Evolutionary conservation across 2,113 vertebrate genomes (phyloP).

Genomic region (Chaetura pelagica): DNA sequence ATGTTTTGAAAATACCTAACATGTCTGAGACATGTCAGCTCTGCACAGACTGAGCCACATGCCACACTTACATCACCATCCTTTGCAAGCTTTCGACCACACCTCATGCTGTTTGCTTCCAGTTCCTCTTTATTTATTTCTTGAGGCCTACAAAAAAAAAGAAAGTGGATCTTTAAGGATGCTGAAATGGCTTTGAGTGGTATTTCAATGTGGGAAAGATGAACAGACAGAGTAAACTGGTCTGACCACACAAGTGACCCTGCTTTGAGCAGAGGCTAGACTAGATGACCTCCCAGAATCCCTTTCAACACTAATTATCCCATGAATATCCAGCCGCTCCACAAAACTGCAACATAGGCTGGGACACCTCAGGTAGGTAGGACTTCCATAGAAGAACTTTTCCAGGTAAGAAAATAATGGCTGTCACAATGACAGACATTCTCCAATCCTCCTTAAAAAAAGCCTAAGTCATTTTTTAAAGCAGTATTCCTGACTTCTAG

Average conservation of each 20-base stretch:
- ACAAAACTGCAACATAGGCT: background rate
- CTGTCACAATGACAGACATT: background rate
- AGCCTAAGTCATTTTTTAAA: background rate
- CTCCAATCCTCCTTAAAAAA: background rate
- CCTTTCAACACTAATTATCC: background rate
- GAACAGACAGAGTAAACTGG: background rate
- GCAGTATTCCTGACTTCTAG: background rate
- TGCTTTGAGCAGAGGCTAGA: background rate
- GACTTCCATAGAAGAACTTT: background rate
- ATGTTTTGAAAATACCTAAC: background rate
- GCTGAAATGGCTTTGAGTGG: background rate
- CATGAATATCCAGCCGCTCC: background rate
- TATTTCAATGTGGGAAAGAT: background rate
- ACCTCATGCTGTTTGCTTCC: slow-evolving; percentile 94
- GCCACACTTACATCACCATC: slow-evolving; percentile 92
- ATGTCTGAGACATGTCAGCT: background rate
- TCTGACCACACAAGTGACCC: background rate
- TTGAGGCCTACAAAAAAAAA: slow-evolving; percentile 82
- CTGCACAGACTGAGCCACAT: background rate
- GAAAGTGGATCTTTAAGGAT: background rate
- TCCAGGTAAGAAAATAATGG: background rate
- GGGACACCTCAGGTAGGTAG: background rate
- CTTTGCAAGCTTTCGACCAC: slow-evolving; percentile 93
- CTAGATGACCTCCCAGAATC: background rate
- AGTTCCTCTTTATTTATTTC: slow-evolving; percentile 94